Conservation (phyloP, 1,140 invertebrate genomes). For the Eriocheir sinensis region DNA sequence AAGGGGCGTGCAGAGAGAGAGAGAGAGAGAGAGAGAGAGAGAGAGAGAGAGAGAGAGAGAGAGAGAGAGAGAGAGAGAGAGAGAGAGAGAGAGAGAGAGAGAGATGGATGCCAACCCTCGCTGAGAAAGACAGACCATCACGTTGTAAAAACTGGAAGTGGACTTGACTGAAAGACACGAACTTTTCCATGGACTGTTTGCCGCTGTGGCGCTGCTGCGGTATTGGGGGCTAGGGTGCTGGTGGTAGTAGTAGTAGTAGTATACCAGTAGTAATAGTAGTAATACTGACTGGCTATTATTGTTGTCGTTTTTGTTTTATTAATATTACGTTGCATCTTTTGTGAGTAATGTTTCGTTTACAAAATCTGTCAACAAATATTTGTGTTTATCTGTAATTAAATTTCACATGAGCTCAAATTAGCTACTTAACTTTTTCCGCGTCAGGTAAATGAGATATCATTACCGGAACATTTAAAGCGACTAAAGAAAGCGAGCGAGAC, state of each 20-base stretch:
- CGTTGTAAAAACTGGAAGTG: not conserved
- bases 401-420: no score
- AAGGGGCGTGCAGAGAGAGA: no score
- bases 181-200: not conserved
- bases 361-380: no score
- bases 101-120: no score
- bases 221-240: not conserved
- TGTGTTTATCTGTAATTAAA: not conserved
- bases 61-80: conserved; percentile 20
- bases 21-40: not conserved
- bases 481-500: not conserved
- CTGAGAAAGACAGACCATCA: not conserved
- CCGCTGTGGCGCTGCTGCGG: not conserved
- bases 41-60: conserved; percentile 22
- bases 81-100: not conserved
- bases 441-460: not conserved
- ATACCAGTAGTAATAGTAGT: not conserved
- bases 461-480: not conserved
- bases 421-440: not conserved
- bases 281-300: not conserved
- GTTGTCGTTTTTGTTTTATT: not conserved
- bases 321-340: no score
- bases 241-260: not conserved
- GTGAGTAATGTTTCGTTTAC: no score
- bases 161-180: not conserved